Evolutionary conservation across 2,113 vertebrate species (phyloP).

Genomic region (Raja brachyura): DNA sequence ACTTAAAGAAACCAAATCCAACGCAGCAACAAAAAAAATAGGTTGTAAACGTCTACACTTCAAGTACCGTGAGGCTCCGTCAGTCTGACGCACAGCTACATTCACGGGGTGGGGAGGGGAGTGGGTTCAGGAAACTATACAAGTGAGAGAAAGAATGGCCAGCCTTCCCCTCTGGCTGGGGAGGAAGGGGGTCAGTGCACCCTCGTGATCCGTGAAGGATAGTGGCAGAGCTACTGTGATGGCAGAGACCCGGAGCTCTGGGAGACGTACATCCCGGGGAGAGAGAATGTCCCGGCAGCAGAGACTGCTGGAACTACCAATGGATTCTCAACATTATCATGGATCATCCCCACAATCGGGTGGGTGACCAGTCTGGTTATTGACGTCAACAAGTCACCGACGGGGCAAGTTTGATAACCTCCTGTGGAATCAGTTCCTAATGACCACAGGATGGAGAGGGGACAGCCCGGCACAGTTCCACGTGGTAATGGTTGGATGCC

Average conservation of each 20-base stretch:
- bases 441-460: neutral
- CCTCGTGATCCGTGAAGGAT: neutral
- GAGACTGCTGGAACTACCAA: too few species aligned
- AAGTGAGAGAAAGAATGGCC: conserved; percentile 22
- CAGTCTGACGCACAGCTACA: conserved; percentile 48
- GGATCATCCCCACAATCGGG: neutral
- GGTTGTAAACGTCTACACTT: conserved; percentile 75
- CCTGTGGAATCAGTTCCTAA: neutral
- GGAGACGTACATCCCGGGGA: too few species aligned
- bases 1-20: conserved; percentile 65
- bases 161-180: neutral
- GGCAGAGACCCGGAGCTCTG: neutral
- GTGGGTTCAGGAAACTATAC: conserved; percentile 46
- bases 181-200: neutral
- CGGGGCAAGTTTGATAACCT: neutral
- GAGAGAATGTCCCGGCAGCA: neutral
- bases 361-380: too few species aligned
- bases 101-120: conserved; percentile 48
- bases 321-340: neutral
- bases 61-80: conserved; percentile 58
- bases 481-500: neutral
- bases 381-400: neutral
- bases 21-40: conserved; percentile 67
- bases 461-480: too few species aligned
- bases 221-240: neutral